Evolutionary conservation across 23 tunicate genomes (phyloP).

Genomic region (Aplidium turbinatum): DNA sequence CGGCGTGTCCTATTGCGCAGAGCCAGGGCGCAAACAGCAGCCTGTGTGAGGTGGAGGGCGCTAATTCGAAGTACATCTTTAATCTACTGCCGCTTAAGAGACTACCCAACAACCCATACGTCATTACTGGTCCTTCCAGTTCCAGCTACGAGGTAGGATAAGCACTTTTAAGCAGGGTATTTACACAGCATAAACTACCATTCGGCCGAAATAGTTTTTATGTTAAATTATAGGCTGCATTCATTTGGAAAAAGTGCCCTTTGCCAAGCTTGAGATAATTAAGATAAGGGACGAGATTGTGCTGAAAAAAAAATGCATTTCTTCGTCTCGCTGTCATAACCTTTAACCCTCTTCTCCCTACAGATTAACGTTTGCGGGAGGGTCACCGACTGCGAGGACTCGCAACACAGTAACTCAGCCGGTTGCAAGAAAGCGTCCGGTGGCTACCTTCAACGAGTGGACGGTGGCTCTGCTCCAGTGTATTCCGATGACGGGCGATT

Average conservation of each 20-base stretch:
- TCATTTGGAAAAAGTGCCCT: too few species aligned
- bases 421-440: constrained; percentile 28
- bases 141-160: constrained; percentile 19
- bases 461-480: constrained; percentile 12
- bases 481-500: constrained; percentile 64
- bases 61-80: constrained; percentile 34
- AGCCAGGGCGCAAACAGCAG: constrained; percentile 23
- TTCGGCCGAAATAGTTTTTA: too few species aligned
- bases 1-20: constrained; percentile 45
- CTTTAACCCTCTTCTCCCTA: not conserved
- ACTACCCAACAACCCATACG: constrained; percentile 37
- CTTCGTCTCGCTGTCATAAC: not conserved
- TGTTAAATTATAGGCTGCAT: too few species aligned
- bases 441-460: constrained; percentile 1
- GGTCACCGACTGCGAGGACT: constrained; percentile 31
- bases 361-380: constrained; percentile 62
- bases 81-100: constrained; percentile 39
- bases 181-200: too few species aligned
- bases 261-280: too few species aligned
- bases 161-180: too few species aligned
- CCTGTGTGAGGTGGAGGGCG: constrained; percentile 39
- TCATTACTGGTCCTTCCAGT: constrained; percentile 15
- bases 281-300: too few species aligned
- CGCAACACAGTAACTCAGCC: not conserved
- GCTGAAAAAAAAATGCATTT: not conserved